Evolutionary conservation across 1,140 invertebrate genomes (phyloP), one percentile per base, ranked within the genome.

Genomic region (Euwallacea fornicatus): DNA sequence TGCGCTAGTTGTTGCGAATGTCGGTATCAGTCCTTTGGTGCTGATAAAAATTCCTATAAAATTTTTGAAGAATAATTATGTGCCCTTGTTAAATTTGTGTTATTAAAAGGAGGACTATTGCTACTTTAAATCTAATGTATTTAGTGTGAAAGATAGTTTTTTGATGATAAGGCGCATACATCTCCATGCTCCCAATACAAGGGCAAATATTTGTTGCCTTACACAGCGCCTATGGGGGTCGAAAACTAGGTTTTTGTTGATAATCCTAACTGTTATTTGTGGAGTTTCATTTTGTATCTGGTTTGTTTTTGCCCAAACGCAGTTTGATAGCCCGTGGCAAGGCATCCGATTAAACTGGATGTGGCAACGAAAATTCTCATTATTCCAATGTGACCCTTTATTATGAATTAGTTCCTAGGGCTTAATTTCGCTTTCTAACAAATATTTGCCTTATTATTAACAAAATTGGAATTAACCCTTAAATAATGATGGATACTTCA

Each of bases 191-290:
- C 13, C 46, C 7, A 3, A 11, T 50, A 50, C 2, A 10, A 11
- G 60, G 60, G 13, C 6, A 62, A 62, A 62, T 42, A 62, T 62
- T 62, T 62, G 44, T 62, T 62, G 42, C 16, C 56, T 33, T 33
- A 33, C 21, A 33, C 21, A 50, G 46, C 9, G 9, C 42, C 15
- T 11, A 13, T 60, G 42, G 41, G 7, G 21, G 7, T 44, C 60
- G 43, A 7, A 13, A 46, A 62, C 11, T 7, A n/a, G 9, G 42
- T 62, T 62, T 62, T 62, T 62, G 42, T 7, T 43, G 60, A n/a
- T 62, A 46, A 16, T 62, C 60, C 56, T 59, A 59, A 41, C 42
- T 44, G 60, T 62, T 62, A 62, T 62, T 62, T 62, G 60, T 62
- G 15, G 15, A 62, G 42, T 46, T 46, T 41, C 42, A 46, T 43